These are phyloP conservation scores for Oryzias celebensis DNA, from an alignment of 2,113 vertebrate species.

Conservation along the genomic window DNA sequence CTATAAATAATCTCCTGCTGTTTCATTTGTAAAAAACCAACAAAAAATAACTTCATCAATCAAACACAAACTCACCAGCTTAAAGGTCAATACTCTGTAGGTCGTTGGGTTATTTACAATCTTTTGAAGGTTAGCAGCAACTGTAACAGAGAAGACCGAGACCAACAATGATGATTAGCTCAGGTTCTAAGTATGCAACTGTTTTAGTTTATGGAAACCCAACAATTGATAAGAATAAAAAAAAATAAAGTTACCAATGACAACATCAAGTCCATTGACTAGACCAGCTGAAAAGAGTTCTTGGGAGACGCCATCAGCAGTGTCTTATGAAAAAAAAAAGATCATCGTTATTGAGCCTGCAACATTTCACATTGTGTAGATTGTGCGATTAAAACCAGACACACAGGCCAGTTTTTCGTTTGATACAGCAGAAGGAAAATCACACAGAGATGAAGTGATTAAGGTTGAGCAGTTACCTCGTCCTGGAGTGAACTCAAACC, in stretches of 20 bases:
- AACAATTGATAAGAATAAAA: slow-evolving; percentile 4
- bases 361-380: slow-evolving; percentile 26
- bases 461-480: slow-evolving; percentile 76
- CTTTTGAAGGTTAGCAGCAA: slow-evolving; percentile 99
- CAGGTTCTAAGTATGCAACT: no score
- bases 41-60: slow-evolving; percentile 6
- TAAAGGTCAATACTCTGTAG: slow-evolving; percentile 98
- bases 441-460: slow-evolving; percentile 17
- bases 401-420: slow-evolving; percentile 16
- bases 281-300: slow-evolving; percentile 97
- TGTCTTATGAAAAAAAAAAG: slow-evolving; percentile 80
- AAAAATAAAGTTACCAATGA: slow-evolving; percentile 85
- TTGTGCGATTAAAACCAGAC: slow-evolving; percentile 37
- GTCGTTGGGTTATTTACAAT: slow-evolving; percentile 96
- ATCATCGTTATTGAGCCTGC: slow-evolving; percentile 31
- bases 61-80: slow-evolving; percentile 87
- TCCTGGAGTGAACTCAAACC: slow-evolving; percentile 96
- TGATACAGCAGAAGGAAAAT: neutral
- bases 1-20: slow-evolving; percentile 27
- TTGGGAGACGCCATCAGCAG: slow-evolving; percentile 97
- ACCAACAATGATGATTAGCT: slow-evolving; percentile 4
- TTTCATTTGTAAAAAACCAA: slow-evolving; percentile 1
- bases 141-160: slow-evolving; percentile 71
- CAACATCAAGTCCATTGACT: slow-evolving; percentile 94
- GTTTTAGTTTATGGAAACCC: neutral